Evolutionary conservation across 2,113 vertebrate species (phyloP).

Genomic region (Amazona vittata): DNA sequence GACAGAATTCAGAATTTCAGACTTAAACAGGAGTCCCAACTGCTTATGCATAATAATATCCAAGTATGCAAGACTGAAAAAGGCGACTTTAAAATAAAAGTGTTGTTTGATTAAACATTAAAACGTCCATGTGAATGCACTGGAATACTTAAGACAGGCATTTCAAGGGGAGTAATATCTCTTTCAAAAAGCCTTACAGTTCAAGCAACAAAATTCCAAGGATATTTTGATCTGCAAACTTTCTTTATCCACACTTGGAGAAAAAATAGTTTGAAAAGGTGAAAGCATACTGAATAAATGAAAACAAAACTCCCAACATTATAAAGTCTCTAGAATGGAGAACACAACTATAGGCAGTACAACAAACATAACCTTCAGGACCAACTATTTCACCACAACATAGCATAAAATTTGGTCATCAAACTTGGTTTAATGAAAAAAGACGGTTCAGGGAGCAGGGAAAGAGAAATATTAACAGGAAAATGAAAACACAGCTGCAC

Average conservation of each 20-base stretch:
- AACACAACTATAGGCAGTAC: background rate
- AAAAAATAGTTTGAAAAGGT: background rate
- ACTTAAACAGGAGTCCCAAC: background rate
- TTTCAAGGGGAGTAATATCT: background rate
- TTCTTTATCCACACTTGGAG: background rate
- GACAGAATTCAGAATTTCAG: background rate
- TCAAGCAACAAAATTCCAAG: background rate
- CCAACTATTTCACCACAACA: constrained; percentile 47
- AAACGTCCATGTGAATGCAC: background rate
- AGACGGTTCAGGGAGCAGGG: background rate
- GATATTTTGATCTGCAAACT: background rate
- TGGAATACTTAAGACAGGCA: background rate
- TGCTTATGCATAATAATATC: background rate
- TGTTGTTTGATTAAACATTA: background rate
- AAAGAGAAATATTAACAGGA: background rate
- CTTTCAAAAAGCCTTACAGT: background rate
- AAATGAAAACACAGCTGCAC: constrained; percentile 62
- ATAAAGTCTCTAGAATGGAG: background rate
- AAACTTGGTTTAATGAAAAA: constrained; percentile 28
- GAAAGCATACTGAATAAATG: background rate
- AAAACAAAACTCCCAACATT: background rate
- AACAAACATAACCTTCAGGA: background rate
- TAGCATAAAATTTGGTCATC: constrained; percentile 50
- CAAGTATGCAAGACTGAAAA: background rate
- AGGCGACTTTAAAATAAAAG: background rate